Base-by-base conservation (phyloP, 2,113 vertebrate species). In the Falcunculus frontatus region DNA sequence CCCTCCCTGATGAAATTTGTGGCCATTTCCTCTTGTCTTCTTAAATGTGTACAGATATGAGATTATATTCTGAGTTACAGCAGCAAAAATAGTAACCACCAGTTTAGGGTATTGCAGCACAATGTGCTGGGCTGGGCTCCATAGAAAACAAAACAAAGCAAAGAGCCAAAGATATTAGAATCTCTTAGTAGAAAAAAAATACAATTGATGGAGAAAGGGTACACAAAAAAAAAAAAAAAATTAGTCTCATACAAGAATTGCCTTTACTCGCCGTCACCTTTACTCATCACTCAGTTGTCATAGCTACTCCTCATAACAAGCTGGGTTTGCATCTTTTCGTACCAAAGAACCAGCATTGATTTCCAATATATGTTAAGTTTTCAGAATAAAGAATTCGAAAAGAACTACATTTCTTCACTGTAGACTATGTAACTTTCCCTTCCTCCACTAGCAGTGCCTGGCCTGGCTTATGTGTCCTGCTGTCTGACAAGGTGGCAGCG, bases 261-360 rank as follows among this genome's bases (percentile, higher is more conserved):
- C 19, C 33, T 69, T 87, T 41, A 35, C 26, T 74, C 3, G 1
- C 65, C 49, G 75, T 44, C 65, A 59, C 10, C 57, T 59, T 69
- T 79, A 75, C 11, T 46, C 47, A 37, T 63, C 9, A 73, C 33
- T 37, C 39, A 63, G 47, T 63, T 75, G 44, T 85, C 69, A 68
- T 16, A 60, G 57, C 47, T 68, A 56, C 37, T 35, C 30, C 39
- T 59, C 33, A 20, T 63, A 78, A 52, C 9, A 19, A 56, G n/a
- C 12, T 60, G 13, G 21, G 11, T 79, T 79, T 83, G 49, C 30
- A 76, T 20, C 5, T 39, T 81, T 75, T 63, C 73, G 33, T 75
- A 55, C 30, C 47, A 30, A 83, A 68, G 32, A 20, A 83, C 35
- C 1, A 1, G 32, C 67, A 62, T 42, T 0, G 0, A 75, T 87